Evolutionary conservation across 1,140 invertebrate genomes (phyloP).

Genomic region (Drosophila littoralis): DNA sequence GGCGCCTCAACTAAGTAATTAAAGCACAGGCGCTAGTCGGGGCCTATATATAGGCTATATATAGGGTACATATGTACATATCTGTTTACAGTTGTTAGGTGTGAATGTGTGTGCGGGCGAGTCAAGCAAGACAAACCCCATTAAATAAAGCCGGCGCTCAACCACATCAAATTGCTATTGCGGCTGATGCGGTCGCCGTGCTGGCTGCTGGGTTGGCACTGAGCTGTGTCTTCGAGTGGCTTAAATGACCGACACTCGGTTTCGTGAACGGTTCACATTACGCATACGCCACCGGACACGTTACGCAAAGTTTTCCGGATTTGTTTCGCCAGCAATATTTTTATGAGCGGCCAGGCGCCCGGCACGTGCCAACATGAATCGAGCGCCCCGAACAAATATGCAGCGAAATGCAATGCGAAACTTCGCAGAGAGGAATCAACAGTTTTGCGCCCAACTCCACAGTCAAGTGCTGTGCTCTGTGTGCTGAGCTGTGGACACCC

Average conservation of each 20-base stretch:
- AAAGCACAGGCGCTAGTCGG: conserved; percentile 14
- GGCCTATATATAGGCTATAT: neutral
- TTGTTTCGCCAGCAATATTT: conserved; percentile 37
- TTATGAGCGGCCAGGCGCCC: conserved; percentile 5
- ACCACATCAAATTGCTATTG: conserved; percentile 48
- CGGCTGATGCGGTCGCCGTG: conserved; percentile 13
- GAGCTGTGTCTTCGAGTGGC: conserved; percentile 47
- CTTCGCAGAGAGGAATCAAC: conserved; percentile 22
- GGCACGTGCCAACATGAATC: conserved; percentile 35
- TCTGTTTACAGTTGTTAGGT: conserved; percentile 43
- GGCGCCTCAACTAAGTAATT: conserved; percentile 36
- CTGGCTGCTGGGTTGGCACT: conserved; percentile 23
- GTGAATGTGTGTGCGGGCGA: conserved; percentile 42
- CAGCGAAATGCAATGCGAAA: conserved; percentile 39
- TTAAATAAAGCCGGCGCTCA: conserved; percentile 54
- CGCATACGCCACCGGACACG: conserved; percentile 48
- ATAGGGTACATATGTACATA: neutral
- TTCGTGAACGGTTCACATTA: conserved; percentile 35
- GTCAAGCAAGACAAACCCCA: conserved; percentile 40
- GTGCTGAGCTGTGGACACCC: conserved; percentile 2
- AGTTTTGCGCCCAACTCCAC: conserved; percentile 17
- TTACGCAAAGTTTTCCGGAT: conserved; percentile 25
- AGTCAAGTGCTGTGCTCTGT: conserved; percentile 12
- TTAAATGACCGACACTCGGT: conserved; percentile 40
- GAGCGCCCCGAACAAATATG: conserved; percentile 20